Evolutionary conservation across 2,797 vertebrate genomes (phyloP), one percentile per base, ranked within the genome.

Genomic region (Channa striata): DNA sequence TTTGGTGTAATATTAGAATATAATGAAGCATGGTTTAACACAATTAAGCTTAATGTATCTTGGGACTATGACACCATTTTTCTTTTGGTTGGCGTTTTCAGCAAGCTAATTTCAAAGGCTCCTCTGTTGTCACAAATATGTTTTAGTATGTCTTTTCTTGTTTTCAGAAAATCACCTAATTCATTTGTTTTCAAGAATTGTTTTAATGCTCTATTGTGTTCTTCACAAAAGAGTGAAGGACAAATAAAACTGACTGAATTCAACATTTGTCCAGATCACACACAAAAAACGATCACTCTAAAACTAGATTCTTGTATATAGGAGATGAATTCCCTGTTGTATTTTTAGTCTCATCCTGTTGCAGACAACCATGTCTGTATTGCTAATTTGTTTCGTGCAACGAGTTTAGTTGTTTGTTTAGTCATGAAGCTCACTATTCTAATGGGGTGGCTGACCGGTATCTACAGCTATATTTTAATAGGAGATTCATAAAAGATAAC

Each of bases 11-110:
- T 58, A 71, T 77, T 77, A 50, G 53, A 70, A 40, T 8, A 11
- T 76, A 75, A 71, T 69, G 77, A 68, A 50, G 66, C 71, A 39
- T 53, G 49, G 54, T 51, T 71, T 60, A 67, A 63, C 59, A 82
- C 62, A 53, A 37, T 33, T 43, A 23, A 42, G 12, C 19, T 19
- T 69, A 40, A 37, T 65, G 34, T 57, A 53, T 68, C 59, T 47
- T 36, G 53, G 53, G 51, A 69, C 19, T 42, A 1, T 5, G 52
- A 51, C 54, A 8, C 1, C 6, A 56, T 72, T 81, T 80, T 68
- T 30, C 43, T 52, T 48, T 48, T 25, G 39, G 12, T 46, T 42
- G 36, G 11, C 6, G 51, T 46, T 56, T 33, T 46, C 16, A 68
- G 10, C 44, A 17, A 56, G 20, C 33, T 44, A 12, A 71, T 80